Evolutionary conservation across 2,888 invertebrate species (phyloP).

Genomic region (Pseudanteris insignis): DNA sequence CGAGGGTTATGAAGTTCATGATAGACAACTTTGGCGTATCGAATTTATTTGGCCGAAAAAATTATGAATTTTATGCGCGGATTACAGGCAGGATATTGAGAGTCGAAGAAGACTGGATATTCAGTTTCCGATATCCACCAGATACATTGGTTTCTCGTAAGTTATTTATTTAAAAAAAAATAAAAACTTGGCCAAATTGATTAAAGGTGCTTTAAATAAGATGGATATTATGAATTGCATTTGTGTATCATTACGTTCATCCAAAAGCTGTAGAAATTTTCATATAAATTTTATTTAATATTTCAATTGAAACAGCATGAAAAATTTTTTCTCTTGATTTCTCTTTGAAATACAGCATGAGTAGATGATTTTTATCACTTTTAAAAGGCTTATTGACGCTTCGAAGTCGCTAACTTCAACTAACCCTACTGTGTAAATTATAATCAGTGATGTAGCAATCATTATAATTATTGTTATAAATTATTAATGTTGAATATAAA

Average conservation of each 20-base stretch:
- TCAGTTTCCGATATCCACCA: slow-evolving; percentile 92
- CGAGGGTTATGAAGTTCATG: slow-evolving; percentile 94
- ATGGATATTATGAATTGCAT: slow-evolving; percentile 2
- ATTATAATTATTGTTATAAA: no score
- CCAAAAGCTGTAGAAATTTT: not conserved
- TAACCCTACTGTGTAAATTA: slow-evolving; percentile 8
- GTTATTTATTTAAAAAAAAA: slow-evolving; percentile 49
- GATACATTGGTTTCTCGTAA: slow-evolving; percentile 69
- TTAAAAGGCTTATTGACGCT: slow-evolving; percentile 10
- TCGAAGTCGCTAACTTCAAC: slow-evolving; percentile 17
- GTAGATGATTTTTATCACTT: not conserved
- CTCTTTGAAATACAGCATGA: slow-evolving; percentile 2
- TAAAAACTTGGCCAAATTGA: no score
- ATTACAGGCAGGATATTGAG: slow-evolving; percentile 92
- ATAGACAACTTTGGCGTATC: slow-evolving; percentile 97
- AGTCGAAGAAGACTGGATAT: slow-evolving; percentile 95
- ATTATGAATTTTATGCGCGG: slow-evolving; percentile 94
- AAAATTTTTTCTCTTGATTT: no score
- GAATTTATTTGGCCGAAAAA: slow-evolving; percentile 92
- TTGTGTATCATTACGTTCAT: slow-evolving; percentile 11
- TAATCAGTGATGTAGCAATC: slow-evolving; percentile 9
- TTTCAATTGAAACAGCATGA: not conserved
- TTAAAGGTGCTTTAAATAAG: no score
- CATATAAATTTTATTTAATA: not conserved
- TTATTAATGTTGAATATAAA: no score